Conservation (phyloP, 2,113 vertebrate genomes). For the Osmerus eperlanus region DNA sequence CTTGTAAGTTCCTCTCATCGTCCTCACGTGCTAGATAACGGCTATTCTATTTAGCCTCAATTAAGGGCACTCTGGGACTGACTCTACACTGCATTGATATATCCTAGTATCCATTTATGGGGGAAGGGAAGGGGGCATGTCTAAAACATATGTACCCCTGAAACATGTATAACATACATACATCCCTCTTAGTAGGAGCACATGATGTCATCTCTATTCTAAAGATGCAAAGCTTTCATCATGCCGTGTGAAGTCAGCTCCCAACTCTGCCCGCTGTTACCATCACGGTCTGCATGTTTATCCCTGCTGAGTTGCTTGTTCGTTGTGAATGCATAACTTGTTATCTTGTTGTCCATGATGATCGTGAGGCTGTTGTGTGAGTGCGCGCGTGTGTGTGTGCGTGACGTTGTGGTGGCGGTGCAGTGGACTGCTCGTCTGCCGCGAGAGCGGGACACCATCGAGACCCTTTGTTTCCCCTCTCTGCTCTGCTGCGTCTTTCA, state of each 20-base stretch:
- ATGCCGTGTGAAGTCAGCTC: too few species aligned
- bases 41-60: not conserved
- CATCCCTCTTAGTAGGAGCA: too few species aligned
- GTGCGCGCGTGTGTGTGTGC: constrained; percentile 35
- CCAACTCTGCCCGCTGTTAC: too few species aligned
- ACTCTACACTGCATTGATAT: too few species aligned
- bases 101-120: too few species aligned
- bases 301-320: not conserved
- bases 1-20: constrained; percentile 82
- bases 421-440: constrained; percentile 32
- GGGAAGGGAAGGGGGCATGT: too few species aligned
- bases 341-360: constrained; percentile 30
- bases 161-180: too few species aligned
- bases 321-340: not conserved
- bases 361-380: constrained; percentile 1
- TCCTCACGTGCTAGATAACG: not conserved
- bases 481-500: constrained; percentile 23
- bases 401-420: constrained; percentile 50
- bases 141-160: too few species aligned
- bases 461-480: not conserved
- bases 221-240: too few species aligned
- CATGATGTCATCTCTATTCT: too few species aligned
- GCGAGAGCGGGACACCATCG: not conserved
- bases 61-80: not conserved
- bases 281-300: constrained; percentile 3